Evolutionary conservation across 1,140 invertebrate genomes (phyloP), one percentile per base, ranked within the genome.

Genomic region (Drosophila ficusphila): DNA sequence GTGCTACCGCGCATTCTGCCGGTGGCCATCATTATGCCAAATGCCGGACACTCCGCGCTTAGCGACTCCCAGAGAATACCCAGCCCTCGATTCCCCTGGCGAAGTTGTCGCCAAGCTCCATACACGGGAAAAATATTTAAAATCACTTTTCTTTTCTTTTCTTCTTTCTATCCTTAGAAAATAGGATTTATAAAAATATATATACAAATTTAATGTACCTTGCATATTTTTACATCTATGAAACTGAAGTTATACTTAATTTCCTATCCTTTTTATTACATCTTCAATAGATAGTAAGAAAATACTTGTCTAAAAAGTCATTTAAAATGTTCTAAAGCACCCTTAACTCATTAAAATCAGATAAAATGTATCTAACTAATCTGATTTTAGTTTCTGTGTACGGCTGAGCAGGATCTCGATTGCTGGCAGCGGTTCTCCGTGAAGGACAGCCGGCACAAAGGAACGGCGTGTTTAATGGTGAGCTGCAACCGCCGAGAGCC

Each of bases 391-490:
- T 57, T 21, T 4, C 44, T 8, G 52, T 56, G 52, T 27, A 31
- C 7, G 2, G 18, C 3, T 9, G 14, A n/a, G 16, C 51, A 25
- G n/a, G 5, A 2, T 96, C 95, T 74, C 94, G 95, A 90, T 95
- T 96, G 96, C 94, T 6, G 95, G 95, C 54, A 95, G 93, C 96
- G 93, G 3, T 96, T 96, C 19, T 16, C 27, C 38, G 18, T 95
- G 95, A 90, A 94, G 96, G 16, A 96, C 94, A 0, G 95, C 89
- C 96, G 94, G 69, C 95, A 96, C 42, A 4, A 96, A 72, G 47
- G 90, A 21, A 96, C 96, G 9, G 95, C 95, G 86, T 97, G 96
- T 2, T 95, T 96, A 7, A 97, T 94, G 85, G 97, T 97, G 6
- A 95, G 95, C 56, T 93, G 92, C 6, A 96, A 93, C 75, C 95